phyloP scores from a whole-genome alignment of 2,113 vertebrate species.

The Myodes glareolus region DNA sequence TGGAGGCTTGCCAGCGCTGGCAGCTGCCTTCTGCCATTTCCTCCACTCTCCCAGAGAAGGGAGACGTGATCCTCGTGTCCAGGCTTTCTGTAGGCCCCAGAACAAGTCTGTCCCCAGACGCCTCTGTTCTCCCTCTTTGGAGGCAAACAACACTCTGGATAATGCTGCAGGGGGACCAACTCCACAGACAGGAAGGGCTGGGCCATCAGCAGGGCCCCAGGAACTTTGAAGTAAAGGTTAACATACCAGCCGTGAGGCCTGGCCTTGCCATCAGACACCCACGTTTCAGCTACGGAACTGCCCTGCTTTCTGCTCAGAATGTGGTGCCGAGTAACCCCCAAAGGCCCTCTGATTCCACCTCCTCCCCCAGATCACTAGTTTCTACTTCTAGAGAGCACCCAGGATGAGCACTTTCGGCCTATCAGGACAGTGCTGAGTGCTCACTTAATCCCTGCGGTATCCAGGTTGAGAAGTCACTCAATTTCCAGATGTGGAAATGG shows the following conservation, averaged over 20 bases:
- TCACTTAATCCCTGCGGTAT: neutral
- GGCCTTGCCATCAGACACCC: neutral
- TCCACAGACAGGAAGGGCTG: conserved; percentile 56
- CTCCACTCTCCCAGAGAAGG: neutral
- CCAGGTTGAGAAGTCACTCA: neutral
- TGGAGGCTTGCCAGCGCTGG: conserved; percentile 41
- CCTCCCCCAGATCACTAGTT: neutral
- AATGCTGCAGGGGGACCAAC: neutral
- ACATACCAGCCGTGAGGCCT: neutral
- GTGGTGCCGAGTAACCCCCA: neutral
- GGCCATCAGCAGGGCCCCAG: neutral
- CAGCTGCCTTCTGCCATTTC: neutral
- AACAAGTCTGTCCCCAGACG: conserved; percentile 38
- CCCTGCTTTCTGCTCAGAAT: neutral
- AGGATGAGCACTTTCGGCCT: neutral
- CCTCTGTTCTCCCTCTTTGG: neutral
- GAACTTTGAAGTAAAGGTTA: conserved; percentile 48
- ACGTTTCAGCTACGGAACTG: neutral
- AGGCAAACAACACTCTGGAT: neutral
- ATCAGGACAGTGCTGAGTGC: neutral
- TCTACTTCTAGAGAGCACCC: neutral
- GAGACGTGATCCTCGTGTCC: neutral
- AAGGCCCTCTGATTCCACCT: neutral
- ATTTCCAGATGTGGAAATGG: neutral
- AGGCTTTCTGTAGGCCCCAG: conserved; percentile 11